Conservation (phyloP, 2,113 vertebrate genomes). For the Alligator mississippiensis region DNA sequence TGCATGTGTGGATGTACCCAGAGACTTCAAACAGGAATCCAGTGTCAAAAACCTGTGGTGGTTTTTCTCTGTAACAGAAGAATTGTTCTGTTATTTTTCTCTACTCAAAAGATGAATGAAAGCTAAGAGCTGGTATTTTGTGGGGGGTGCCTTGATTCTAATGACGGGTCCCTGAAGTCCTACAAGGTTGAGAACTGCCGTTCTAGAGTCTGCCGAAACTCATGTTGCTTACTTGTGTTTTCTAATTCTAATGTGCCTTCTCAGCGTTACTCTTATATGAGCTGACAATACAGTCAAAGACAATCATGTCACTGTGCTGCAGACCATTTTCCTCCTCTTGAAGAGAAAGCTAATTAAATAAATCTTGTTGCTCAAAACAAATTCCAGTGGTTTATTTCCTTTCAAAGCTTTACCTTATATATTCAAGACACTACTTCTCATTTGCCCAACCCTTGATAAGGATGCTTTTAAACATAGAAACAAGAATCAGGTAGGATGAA, state of each 20-base stretch:
- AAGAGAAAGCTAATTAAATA: constrained; percentile 38
- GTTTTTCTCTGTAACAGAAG: too few relatives aligned
- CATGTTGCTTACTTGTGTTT: constrained; percentile 52
- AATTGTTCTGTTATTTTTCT: too few relatives aligned
- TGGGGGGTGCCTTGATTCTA: too few relatives aligned
- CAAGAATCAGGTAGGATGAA: background rate
- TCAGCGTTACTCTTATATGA: constrained; percentile 53
- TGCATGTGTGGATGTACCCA: too few relatives aligned
- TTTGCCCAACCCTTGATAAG: background rate
- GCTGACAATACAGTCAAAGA: constrained; percentile 69
- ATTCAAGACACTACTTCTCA: background rate
- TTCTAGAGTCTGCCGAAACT: too few relatives aligned
- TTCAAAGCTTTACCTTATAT: background rate
- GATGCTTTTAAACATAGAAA: background rate
- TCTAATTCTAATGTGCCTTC: constrained; percentile 57
- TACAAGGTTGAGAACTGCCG: too few relatives aligned
- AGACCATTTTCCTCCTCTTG: constrained; percentile 44
- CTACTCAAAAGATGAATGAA: too few relatives aligned
- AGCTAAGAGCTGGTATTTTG: too few relatives aligned
- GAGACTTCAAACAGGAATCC: too few relatives aligned
- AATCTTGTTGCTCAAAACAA: constrained; percentile 21
- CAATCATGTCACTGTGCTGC: constrained; percentile 53
- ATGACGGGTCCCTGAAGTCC: too few relatives aligned
- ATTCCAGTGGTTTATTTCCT: background rate
- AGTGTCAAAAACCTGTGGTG: too few relatives aligned